Evolutionary conservation across 1,140 invertebrate species (phyloP).

Genomic region (Gryllus bimaculatus): DNA sequence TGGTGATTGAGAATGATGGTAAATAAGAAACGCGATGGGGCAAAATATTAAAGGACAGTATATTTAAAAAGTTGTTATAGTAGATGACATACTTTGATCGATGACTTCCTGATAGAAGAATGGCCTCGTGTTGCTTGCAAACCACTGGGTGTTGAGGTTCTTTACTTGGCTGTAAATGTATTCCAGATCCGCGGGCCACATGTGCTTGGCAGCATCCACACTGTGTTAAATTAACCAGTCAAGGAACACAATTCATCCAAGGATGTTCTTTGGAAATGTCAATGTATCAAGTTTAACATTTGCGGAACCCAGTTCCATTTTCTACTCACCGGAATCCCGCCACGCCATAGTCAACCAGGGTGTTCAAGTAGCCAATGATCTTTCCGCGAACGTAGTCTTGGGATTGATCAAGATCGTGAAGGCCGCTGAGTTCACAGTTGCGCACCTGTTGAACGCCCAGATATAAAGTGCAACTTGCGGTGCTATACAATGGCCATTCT

Average conservation of each 20-base stretch:
- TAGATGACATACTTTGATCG: constrained; percentile 47
- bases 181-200: constrained; percentile 63
- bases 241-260: too few species aligned
- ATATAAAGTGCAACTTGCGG: too few species aligned
- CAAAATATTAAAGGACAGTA: too few species aligned
- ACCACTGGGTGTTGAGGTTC: constrained; percentile 36
- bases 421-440: constrained; percentile 62
- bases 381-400: constrained; percentile 54
- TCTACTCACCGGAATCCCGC: constrained; percentile 59
- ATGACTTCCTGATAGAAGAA: constrained; percentile 68
- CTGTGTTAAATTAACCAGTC: constrained; percentile 29
- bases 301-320: background rate
- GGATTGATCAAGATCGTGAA: constrained; percentile 63
- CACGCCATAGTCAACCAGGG: constrained; percentile 63
- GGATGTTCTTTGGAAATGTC: too few species aligned
- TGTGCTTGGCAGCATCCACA: constrained; percentile 69
- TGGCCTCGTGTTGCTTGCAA: constrained; percentile 36
- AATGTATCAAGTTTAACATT: too few species aligned
- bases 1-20: too few species aligned
- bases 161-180: constrained; percentile 49
- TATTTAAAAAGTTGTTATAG: too few species aligned
- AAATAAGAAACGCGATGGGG: too few species aligned
- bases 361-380: constrained; percentile 60
- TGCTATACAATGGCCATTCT: too few species aligned
- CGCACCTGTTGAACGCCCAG: constrained; percentile 19